A percentile compares a stretch with the other conserved stretches of the same genome.
phyloP scores from a whole-genome alignment of 2,113 vertebrate species.

The Tragelaphus scriptus region DNA sequence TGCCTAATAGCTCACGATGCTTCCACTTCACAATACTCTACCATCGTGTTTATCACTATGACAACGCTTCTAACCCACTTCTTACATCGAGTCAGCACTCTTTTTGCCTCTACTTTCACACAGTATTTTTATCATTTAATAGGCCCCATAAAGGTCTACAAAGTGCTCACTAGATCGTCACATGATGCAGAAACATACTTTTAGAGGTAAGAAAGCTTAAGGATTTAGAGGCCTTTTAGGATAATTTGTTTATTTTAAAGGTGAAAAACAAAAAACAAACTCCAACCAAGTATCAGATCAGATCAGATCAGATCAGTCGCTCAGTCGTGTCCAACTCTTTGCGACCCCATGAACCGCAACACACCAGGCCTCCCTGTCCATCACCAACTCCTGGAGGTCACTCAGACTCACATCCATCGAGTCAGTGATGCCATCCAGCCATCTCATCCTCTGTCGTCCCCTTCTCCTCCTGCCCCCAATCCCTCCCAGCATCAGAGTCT shows the following conservation, averaged over 20 bases:
- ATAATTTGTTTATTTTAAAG: not conserved
- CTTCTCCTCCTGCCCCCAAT: too few relatives aligned
- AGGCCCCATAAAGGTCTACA: not conserved
- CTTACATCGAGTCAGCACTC: not conserved
- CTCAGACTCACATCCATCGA: too few relatives aligned
- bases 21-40: not conserved
- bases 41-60: not conserved
- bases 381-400: too few relatives aligned
- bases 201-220: not conserved
- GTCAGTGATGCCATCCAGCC: too few relatives aligned
- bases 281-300: not conserved
- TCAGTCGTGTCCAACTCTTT: too few relatives aligned
- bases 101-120: not conserved
- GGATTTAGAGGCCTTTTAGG: not conserved
- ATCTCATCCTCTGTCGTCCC: too few relatives aligned
- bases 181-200: not conserved
- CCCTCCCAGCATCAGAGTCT: too few relatives aligned
- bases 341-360: too few relatives aligned
- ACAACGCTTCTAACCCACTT: not conserved
- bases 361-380: too few relatives aligned
- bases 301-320: too few relatives aligned
- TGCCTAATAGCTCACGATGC: rapidly evolving
- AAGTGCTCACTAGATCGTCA: not conserved
- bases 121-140: not conserved
- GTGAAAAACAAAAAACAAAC: not conserved